Percentiles rank a stretch among this genome's conserved stretches.
Evolutionary conservation across 2,113 vertebrate species (phyloP).

Genomic region (Heterotilapia buettikoferi): DNA sequence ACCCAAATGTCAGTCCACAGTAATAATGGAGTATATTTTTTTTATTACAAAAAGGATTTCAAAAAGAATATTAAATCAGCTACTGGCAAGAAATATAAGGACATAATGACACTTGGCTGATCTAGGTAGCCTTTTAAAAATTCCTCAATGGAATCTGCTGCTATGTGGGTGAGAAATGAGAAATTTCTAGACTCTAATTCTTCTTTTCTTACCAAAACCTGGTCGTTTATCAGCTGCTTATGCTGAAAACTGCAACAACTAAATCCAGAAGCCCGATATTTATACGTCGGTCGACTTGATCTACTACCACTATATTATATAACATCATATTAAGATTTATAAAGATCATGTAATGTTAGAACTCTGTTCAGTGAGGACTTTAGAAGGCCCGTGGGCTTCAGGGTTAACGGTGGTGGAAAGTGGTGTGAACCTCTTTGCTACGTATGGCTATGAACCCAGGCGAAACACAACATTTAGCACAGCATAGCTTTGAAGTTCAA

Average conservation of each 20-base stretch:
- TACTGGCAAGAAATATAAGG: neutral
- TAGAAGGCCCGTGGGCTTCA: neutral
- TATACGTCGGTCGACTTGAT: neutral
- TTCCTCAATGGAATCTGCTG: neutral
- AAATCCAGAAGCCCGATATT: neutral
- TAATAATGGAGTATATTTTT: neutral
- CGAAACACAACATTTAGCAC: conserved; percentile 21
- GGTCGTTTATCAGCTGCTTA: neutral
- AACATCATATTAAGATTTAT: neutral
- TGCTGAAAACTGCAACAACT: neutral
- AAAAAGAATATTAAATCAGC: neutral
- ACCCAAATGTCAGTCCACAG: neutral
- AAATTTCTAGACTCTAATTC: neutral
- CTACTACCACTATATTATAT: neutral
- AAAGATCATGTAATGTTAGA: neutral
- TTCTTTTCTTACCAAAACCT: neutral
- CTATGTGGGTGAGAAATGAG: neutral
- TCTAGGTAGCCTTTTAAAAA: neutral
- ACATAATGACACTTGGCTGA: neutral
- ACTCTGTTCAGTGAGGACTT: neutral
- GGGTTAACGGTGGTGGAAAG: conserved; percentile 6
- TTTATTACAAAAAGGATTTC: neutral
- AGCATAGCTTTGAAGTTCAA: conserved; percentile 43
- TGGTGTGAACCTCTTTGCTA: conserved; percentile 33
- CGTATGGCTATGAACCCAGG: conserved; percentile 27